These are phyloP conservation scores for Diplodus puntazzo DNA, from an alignment of 2,797 vertebrate genomes.

Conservation along the genomic window DNA sequence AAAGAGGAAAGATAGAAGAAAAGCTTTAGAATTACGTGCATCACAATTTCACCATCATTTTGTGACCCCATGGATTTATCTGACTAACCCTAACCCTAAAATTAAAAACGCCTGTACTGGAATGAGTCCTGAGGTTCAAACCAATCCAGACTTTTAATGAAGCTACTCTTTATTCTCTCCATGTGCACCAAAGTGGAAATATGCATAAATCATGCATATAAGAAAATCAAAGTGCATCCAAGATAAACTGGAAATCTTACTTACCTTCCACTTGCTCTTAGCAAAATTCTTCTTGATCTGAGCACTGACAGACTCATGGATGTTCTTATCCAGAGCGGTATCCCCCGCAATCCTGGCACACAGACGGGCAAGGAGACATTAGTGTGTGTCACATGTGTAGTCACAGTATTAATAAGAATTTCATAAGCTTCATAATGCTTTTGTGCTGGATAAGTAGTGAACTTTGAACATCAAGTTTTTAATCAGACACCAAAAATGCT, in stretches of 20 bases:
- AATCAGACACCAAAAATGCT: neutral
- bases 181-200: neutral
- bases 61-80: neutral
- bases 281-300: slow-evolving; percentile 99
- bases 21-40: neutral
- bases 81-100: no score
- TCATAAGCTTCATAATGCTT: neutral
- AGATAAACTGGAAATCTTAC: slow-evolving; percentile 39
- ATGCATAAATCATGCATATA: neutral
- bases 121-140: slow-evolving; percentile 10
- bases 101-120: neutral
- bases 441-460: neutral
- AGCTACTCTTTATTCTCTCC: neutral
- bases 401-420: neutral
- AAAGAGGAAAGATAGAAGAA: neutral
- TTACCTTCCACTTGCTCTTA: slow-evolving; percentile 98
- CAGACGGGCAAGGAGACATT: slow-evolving; percentile 11
- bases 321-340: slow-evolving; percentile 97
- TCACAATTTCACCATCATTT: neutral
- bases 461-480: neutral
- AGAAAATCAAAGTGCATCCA: slow-evolving; percentile 8
- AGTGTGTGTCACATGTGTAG: neutral
- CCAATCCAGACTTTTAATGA: slow-evolving; percentile 3
- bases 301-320: slow-evolving; percentile 97
- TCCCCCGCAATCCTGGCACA: slow-evolving; percentile 93